phyloP scores from a whole-genome alignment of 1,140 invertebrate genomes.

The Panagrolaimus sp. region DNA sequence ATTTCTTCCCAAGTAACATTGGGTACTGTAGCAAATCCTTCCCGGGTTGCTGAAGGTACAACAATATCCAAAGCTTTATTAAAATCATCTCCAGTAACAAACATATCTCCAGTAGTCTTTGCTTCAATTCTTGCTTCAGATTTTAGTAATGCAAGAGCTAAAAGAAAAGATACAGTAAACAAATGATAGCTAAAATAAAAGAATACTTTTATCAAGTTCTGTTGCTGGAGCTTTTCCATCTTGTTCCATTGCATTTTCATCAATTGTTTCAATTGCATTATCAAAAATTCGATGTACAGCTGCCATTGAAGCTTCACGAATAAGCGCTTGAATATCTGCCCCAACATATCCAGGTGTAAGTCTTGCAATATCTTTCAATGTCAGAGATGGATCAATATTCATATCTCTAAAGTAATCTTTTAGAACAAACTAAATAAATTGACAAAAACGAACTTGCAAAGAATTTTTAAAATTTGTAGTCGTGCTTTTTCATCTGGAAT shows the following conservation, averaged over 20 bases:
- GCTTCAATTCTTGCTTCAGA: slow-evolving; percentile 11
- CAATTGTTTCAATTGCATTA: not conserved
- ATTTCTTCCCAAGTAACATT: slow-evolving; percentile 95
- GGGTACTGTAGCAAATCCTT: slow-evolving; percentile 94
- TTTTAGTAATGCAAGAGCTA: slow-evolving; percentile 3
- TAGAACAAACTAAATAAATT: slow-evolving; percentile 17
- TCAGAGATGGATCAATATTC: slow-evolving; percentile 66
- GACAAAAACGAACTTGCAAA: slow-evolving; percentile 14
- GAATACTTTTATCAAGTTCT: not conserved
- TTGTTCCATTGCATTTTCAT: not conserved
- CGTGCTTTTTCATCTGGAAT: slow-evolving; percentile 81
- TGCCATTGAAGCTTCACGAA: slow-evolving; percentile 76
- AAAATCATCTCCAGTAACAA: slow-evolving; percentile 48
- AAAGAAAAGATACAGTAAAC: not conserved
- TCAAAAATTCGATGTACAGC: slow-evolving; percentile 68
- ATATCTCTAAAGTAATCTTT: slow-evolving; percentile 63
- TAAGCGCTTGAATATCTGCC: slow-evolving; percentile 80
- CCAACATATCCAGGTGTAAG: slow-evolving; percentile 93
- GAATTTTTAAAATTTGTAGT: slow-evolving; percentile 57
- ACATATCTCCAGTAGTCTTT: slow-evolving; percentile 10
- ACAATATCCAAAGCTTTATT: slow-evolving; percentile 72
- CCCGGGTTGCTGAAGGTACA: slow-evolving; percentile 85
- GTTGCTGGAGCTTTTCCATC: not conserved
- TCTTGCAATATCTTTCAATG: slow-evolving; percentile 68
- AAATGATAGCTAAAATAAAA: not conserved